Percentiles rank a stretch among this genome's conserved stretches.
These are phyloP conservation scores for Atlantisia rogersi DNA, from an alignment of 2,113 vertebrate genomes.

Conservation along the genomic window DNA sequence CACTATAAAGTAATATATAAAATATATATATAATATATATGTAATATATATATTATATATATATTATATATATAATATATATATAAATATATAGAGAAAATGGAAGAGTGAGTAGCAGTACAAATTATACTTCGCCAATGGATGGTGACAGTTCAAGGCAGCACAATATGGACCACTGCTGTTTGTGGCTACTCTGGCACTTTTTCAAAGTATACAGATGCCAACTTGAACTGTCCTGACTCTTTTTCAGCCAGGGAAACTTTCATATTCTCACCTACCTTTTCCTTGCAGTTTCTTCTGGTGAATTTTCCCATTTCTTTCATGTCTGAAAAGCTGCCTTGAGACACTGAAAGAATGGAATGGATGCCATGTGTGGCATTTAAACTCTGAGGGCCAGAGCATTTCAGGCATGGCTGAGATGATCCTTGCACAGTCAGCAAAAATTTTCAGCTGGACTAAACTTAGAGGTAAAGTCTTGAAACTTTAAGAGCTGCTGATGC, in stretches of 20 bases:
- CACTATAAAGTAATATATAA: background rate
- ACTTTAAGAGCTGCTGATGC: background rate
- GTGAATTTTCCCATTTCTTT: background rate
- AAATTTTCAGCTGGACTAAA: background rate
- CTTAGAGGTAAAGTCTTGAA: background rate
- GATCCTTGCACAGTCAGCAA: background rate
- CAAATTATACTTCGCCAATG: background rate
- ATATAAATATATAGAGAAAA: background rate
- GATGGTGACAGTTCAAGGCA: background rate
- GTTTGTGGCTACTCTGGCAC: background rate
- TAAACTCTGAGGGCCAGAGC: background rate
- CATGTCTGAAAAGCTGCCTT: background rate
- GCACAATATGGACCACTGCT: rapidly evolving
- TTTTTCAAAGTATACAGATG: background rate
- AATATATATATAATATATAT: too few species aligned
- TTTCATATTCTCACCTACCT: background rate
- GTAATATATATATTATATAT: too few species aligned
- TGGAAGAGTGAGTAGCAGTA: background rate
- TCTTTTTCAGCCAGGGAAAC: background rate
- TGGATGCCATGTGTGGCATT: background rate
- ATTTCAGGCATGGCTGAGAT: background rate
- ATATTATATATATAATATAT: background rate
- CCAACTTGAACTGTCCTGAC: background rate
- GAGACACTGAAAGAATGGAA: background rate
- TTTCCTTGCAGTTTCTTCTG: background rate